phyloP scores from a whole-genome alignment of 2,888 invertebrate genomes.

The Xestia xanthographa region DNA sequence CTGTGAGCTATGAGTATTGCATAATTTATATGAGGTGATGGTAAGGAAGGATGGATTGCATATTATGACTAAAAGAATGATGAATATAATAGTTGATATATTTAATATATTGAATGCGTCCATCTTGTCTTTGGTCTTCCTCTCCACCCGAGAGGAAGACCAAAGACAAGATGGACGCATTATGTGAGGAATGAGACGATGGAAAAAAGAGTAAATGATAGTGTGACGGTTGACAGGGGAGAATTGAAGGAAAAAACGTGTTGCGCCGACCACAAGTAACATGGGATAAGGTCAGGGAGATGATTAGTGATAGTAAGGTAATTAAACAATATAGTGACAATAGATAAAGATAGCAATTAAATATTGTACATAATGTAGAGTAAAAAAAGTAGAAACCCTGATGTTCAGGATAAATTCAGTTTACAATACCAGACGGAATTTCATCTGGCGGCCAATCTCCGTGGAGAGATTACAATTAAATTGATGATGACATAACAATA shows the following conservation, averaged over 20 bases:
- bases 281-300: too few species aligned
- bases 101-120: too few species aligned
- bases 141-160: too few species aligned
- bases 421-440: background rate
- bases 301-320: background rate
- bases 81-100: too few species aligned
- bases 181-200: too few species aligned
- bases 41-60: background rate
- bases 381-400: too few species aligned
- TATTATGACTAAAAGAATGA: background rate
- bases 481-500: background rate
- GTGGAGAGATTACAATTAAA: background rate
- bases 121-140: too few species aligned
- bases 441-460: background rate
- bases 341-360: background rate
- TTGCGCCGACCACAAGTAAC: too few species aligned
- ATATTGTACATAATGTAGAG: background rate
- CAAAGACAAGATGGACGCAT: too few species aligned
- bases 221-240: too few species aligned
- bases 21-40: background rate
- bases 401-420: background rate
- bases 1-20: background rate
- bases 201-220: too few species aligned
- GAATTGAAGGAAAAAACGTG: too few species aligned
- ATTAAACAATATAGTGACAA: background rate